Conservation (phyloP, 2,113 vertebrate genomes). For the Trematocara nigrifrons region DNA sequence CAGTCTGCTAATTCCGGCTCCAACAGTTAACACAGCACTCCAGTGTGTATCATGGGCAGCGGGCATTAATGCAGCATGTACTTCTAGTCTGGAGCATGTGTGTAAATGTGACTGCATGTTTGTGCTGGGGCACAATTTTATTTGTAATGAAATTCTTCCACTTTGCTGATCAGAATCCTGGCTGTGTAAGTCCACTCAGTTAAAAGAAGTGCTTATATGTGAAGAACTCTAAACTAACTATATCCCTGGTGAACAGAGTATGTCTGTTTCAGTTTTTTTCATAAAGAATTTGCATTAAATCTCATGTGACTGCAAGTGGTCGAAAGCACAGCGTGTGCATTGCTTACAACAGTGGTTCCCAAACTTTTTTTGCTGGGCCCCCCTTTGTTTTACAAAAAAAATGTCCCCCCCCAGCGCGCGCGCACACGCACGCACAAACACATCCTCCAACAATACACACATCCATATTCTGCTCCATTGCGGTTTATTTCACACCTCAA, state of each 20-base stretch:
- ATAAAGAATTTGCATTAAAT: neutral
- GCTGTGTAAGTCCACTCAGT: slow-evolving; percentile 12
- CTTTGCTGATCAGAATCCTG: slow-evolving; percentile 37
- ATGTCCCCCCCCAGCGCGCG: too few relatives aligned
- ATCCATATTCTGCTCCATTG: too few relatives aligned
- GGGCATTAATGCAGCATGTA: neutral
- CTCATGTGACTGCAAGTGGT: neutral
- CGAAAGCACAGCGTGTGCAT: neutral
- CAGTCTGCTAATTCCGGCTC: neutral
- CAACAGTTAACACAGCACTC: neutral
- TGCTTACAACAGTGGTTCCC: neutral
- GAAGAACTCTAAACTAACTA: slow-evolving; percentile 30
- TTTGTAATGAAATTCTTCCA: slow-evolving; percentile 33
- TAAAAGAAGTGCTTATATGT: slow-evolving; percentile 42
- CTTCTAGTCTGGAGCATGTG: neutral
- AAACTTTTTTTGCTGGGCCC: too few relatives aligned
- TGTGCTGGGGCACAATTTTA: slow-evolving; percentile 1
- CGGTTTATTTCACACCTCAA: too few relatives aligned
- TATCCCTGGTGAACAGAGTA: neutral
- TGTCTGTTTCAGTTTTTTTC: neutral
- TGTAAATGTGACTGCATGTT: neutral
- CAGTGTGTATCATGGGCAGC: neutral
- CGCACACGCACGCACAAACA: too few relatives aligned
- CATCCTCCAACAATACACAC: too few relatives aligned
- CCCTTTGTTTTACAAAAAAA: too few relatives aligned